Evolutionary conservation across 2,888 invertebrate species (phyloP), one percentile per base, ranked within the genome.

Genomic region (Ellobium chinense): DNA sequence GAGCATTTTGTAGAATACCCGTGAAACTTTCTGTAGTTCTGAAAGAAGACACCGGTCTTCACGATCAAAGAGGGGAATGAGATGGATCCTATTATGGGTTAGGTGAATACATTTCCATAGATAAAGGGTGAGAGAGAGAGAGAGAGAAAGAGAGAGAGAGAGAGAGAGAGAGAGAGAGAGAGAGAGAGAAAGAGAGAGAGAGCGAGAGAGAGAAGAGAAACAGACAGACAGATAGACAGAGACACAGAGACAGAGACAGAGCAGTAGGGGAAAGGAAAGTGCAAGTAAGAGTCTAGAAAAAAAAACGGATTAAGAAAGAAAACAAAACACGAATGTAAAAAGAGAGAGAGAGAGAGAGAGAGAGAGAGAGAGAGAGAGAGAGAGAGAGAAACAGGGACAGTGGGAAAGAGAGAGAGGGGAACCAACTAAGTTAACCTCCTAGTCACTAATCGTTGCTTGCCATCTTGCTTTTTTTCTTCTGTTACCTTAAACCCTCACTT

Each of bases 131-230:
- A 37, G 39, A 69, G 24, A 69, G n/a, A 34, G 39, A 69, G 24
- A 24, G 39, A 69, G 69, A 69, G 24, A 39, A 24, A 69, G 69
- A 69, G 69, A 34, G 39, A 69, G 18, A 37, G 12, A 37, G 36
- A 69, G 24, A 69, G 36, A 69, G 39, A 14, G 37, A 7, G 31
- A 7, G 14, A 27, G 7, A 31, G 27, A 27, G 31, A 21, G 12
- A 34, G 21, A 65, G 31, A 65, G 9, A 21, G 9, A 7, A 31
- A 27, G 34, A 21, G 12, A 29, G 65, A 65, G 34, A 5, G 65
- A 29, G 65, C 4, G 34, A 2, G 12, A 27, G 29, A 12, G 29
- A 31, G 54, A 54, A 60, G 34, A 73, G 29, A 73, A 24, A 60
- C 31, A 58, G 56, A 73, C 21, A 60, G 34, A 73, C n/a, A 56